Percentiles rank a stretch among this genome's conserved stretches.
These are phyloP conservation scores for Trinectes maculatus DNA, from an alignment of 2,113 vertebrate species.

Conservation along the genomic window DNA sequence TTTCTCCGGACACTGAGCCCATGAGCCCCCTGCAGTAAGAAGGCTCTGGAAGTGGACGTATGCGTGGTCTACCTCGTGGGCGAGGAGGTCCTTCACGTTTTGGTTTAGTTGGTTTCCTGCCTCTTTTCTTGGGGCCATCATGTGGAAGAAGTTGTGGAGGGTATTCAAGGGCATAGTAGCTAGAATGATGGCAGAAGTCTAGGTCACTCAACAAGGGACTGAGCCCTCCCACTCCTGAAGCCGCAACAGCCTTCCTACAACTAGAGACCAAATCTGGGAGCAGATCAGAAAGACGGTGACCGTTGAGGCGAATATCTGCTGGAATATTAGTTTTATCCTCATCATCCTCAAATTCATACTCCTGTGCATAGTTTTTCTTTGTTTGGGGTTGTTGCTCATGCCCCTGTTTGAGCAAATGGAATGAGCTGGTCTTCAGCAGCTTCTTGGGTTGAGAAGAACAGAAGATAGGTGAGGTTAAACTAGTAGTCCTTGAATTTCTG, in stretches of 20 bases:
- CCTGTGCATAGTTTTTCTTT: slow-evolving; percentile 90
- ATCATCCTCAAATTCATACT: slow-evolving; percentile 92
- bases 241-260: slow-evolving; percentile 80
- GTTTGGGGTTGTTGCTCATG: slow-evolving; percentile 80
- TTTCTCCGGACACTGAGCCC: slow-evolving; percentile 75
- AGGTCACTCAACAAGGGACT: slow-evolving; percentile 88
- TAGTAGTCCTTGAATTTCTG: slow-evolving; percentile 47
- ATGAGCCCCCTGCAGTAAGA: slow-evolving; percentile 76
- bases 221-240: slow-evolving; percentile 73
- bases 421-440: slow-evolving; percentile 90
- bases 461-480: slow-evolving; percentile 86
- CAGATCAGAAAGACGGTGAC: slow-evolving; percentile 85
- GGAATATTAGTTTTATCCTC: slow-evolving; percentile 91
- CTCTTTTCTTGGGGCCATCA: slow-evolving; percentile 87
- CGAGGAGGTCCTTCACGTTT: slow-evolving; percentile 90
- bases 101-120: slow-evolving; percentile 90
- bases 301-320: slow-evolving; percentile 92
- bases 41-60: slow-evolving; percentile 87
- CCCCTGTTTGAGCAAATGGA: slow-evolving; percentile 88
- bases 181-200: slow-evolving; percentile 86
- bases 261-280: slow-evolving; percentile 92
- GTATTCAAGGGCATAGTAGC: slow-evolving; percentile 77
- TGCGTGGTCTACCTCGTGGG: slow-evolving; percentile 87
- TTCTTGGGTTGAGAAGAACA: slow-evolving; percentile 93
- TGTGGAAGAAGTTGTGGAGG: slow-evolving; percentile 70